Evolutionary conservation across 1,140 invertebrate species (phyloP).

Genomic region (Notospermus geniculatus): DNA sequence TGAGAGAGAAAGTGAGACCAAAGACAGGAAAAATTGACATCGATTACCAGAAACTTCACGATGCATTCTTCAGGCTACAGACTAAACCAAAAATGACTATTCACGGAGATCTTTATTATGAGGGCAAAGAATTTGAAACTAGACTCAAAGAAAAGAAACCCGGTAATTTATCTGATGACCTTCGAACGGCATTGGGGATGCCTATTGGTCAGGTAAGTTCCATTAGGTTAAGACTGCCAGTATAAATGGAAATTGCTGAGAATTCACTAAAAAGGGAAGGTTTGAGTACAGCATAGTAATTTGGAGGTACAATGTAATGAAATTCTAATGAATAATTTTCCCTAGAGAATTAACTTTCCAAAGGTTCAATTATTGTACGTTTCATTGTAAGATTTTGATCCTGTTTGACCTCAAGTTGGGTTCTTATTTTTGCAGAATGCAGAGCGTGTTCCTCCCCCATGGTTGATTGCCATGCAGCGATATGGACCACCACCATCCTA

Average conservation of each 20-base stretch:
- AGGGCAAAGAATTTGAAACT: constrained; percentile 99
- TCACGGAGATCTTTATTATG: constrained; percentile 98
- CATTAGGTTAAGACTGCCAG: too few species aligned
- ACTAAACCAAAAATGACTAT: constrained; percentile 98
- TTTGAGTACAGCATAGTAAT: too few species aligned
- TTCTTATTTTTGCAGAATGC: constrained; percentile 41
- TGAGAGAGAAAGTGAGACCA: constrained; percentile 93
- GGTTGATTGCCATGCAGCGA: constrained; percentile 99
- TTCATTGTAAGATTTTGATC: too few species aligned
- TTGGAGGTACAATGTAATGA: too few species aligned
- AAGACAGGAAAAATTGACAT: constrained; percentile 99
- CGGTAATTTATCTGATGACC: constrained; percentile 92
- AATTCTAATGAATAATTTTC: too few species aligned
- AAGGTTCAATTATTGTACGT: too few species aligned
- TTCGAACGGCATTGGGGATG: constrained; percentile 96
- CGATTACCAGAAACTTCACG: constrained; percentile 99
- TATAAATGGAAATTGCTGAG: too few species aligned
- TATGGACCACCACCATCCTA: constrained; percentile 99
- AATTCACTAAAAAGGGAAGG: too few species aligned
- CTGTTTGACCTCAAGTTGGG: too few species aligned
- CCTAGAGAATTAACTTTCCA: too few species aligned
- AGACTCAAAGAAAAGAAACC: constrained; percentile 97
- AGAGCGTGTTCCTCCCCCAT: constrained; percentile 82
- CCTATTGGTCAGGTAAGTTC: constrained; percentile 80
- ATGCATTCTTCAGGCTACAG: constrained; percentile 99